A percentile compares a stretch with the other conserved stretches of the same genome.
These are phyloP conservation scores for Emydocephalus ijimae DNA, from an alignment of 2,113 vertebrate genomes.

Conservation along the genomic window DNA sequence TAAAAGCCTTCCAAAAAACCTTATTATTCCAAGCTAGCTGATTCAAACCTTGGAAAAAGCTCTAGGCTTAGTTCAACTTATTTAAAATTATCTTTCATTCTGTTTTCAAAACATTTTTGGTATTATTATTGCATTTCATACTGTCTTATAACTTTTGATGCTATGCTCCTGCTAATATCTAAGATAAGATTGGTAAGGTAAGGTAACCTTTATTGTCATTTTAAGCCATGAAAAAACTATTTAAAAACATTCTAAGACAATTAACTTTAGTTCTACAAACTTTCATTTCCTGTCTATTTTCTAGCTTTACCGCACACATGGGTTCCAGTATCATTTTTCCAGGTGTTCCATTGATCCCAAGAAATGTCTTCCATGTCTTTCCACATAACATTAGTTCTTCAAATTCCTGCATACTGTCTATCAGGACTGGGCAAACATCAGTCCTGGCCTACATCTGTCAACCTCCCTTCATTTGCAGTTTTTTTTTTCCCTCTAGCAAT, in stretches of 20 bases:
- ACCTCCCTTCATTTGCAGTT: background rate
- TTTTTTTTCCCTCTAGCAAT: background rate
- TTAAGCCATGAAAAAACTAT: background rate
- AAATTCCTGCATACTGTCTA: background rate
- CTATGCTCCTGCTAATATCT: background rate
- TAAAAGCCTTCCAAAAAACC: no score
- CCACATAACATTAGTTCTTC: background rate
- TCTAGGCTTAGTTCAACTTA: background rate
- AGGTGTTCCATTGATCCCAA: background rate
- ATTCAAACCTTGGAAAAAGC: background rate
- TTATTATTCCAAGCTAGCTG: background rate
- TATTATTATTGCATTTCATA: background rate
- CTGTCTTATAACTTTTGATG: background rate
- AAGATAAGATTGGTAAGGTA: background rate
- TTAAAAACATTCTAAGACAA: background rate
- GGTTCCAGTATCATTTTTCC: background rate
- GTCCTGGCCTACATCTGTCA: background rate
- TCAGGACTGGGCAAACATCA: background rate
- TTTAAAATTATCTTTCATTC: background rate
- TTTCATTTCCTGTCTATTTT: background rate
- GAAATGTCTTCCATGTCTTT: background rate
- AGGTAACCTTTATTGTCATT: background rate
- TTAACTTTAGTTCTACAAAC: background rate
- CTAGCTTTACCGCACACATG: background rate
- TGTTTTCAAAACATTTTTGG: background rate